These are phyloP conservation scores for Lucifuga dentata DNA, from an alignment of 2,113 vertebrate species.

Conservation along the genomic window DNA sequence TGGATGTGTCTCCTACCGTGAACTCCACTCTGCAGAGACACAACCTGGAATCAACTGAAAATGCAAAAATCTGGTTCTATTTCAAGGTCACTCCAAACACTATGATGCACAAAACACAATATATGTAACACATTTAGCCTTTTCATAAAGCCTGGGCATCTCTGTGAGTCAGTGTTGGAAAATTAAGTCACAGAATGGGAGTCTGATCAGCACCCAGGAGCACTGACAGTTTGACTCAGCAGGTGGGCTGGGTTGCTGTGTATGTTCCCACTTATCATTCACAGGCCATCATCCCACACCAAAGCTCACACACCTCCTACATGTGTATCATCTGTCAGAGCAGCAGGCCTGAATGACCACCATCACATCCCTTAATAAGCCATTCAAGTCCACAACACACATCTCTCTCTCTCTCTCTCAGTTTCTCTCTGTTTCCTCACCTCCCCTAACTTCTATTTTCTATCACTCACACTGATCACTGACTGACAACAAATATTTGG, in stretches of 20 bases:
- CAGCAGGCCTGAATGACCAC: constrained; percentile 9
- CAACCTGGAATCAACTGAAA: background rate
- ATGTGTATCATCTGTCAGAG: constrained; percentile 30
- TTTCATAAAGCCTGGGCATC: too few relatives aligned
- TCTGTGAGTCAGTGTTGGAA: too few relatives aligned
- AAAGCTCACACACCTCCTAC: constrained; percentile 54
- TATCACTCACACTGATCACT: background rate
- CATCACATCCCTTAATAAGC: constrained; percentile 1
- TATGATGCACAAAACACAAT: too few relatives aligned
- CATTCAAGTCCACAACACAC: background rate
- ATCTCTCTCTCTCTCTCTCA: background rate
- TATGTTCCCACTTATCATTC: constrained; percentile 32
- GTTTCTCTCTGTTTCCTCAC: background rate
- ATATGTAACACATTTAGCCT: too few relatives aligned
- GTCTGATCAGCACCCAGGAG: constrained; percentile 19
- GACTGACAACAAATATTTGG: too few relatives aligned
- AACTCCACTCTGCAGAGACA: constrained; percentile 92
- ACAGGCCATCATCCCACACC: constrained; percentile 35
- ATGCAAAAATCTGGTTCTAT: background rate
- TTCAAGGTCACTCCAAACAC: too few relatives aligned
- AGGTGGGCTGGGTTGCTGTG: constrained; percentile 33
- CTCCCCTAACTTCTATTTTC: background rate
- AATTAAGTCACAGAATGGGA: constrained; percentile 37
- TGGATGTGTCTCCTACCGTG: constrained; percentile 95
- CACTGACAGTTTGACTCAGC: constrained; percentile 42